A percentile compares a stretch with the other conserved stretches of the same genome.
Evolutionary conservation across 2,113 vertebrate genomes (phyloP).

Genomic region (Periophthalmus modestus): DNA sequence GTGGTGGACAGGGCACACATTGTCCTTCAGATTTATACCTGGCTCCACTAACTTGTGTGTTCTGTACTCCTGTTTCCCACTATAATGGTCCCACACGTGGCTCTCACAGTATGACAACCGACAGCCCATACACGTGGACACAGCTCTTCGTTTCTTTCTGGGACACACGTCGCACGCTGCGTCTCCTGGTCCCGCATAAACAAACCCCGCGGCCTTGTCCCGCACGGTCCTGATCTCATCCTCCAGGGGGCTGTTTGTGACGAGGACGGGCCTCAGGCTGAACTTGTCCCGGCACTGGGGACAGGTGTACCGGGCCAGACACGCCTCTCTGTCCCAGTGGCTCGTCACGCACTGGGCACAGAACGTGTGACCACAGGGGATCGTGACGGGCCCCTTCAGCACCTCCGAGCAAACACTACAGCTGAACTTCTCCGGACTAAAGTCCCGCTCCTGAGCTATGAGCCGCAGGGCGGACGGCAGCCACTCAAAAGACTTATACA

Average conservation of each 20-base stretch:
- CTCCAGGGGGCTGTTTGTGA: neutral
- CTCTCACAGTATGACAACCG: neutral
- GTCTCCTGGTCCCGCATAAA: neutral
- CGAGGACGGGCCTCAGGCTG: neutral
- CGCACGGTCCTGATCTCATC: neutral
- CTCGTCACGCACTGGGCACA: neutral
- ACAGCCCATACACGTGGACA: neutral
- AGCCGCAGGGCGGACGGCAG: too few relatives aligned
- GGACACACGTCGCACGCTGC: neutral
- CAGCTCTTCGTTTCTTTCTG: neutral
- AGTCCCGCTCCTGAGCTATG: neutral
- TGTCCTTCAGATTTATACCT: neutral
- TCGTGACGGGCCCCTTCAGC: neutral
- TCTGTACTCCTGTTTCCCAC: neutral
- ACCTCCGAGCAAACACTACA: neutral
- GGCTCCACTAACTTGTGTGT: neutral
- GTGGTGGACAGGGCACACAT: neutral
- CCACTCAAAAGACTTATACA: neutral
- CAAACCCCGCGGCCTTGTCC: neutral
- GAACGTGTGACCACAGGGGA: neutral
- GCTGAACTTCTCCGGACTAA: neutral
- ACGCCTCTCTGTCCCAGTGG: neutral
- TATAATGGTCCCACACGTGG: neutral
- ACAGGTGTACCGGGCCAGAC: neutral
- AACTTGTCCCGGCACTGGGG: neutral